These are phyloP conservation scores for Python bivittatus DNA, from an alignment of 2,113 vertebrate species.

Conservation along the genomic window DNA sequence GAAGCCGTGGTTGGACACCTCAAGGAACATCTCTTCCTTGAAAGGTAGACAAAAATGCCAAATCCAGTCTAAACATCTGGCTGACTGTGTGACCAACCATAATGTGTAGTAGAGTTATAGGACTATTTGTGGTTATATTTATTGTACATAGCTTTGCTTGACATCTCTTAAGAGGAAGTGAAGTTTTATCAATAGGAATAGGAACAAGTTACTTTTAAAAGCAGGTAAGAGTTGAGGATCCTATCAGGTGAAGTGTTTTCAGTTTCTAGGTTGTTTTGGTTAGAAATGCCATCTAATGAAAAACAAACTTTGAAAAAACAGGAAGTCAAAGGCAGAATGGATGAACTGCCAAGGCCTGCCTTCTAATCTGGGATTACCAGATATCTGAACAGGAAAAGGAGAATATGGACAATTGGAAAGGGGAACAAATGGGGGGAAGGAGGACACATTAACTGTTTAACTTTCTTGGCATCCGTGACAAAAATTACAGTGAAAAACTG, in stretches of 20 bases:
- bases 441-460: too few species aligned
- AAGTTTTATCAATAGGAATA: not conserved
- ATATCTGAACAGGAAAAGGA: not conserved
- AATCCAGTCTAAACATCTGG: too few species aligned
- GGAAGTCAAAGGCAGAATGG: not conserved
- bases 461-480: not conserved
- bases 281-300: not conserved
- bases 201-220: not conserved
- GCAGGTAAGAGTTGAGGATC: not conserved
- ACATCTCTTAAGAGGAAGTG: not conserved
- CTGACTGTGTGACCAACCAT: too few species aligned
- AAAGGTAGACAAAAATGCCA: too few species aligned
- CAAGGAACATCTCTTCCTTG: too few species aligned
- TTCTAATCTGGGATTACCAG: not conserved
- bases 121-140: not conserved
- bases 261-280: not conserved
- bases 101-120: too few species aligned
- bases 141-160: not conserved
- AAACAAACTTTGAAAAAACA: not conserved
- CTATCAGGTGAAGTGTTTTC: not conserved
- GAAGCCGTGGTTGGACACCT: not conserved
- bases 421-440: not conserved
- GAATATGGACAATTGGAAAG: not conserved
- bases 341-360: not conserved
- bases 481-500: not conserved